Conservation (phyloP, 2,888 invertebrate genomes). For the Bibio marci region DNA sequence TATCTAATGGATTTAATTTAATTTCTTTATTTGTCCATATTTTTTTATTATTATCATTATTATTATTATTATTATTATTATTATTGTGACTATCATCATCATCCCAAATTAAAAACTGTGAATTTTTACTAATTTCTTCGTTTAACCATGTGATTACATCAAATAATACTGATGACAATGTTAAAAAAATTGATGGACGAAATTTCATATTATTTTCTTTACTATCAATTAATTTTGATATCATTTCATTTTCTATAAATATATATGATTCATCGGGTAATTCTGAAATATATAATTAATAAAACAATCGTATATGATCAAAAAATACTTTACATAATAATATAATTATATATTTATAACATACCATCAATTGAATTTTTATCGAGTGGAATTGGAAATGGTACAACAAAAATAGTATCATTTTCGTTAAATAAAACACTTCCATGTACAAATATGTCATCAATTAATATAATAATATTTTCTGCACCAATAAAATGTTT, state of each 20-base stretch:
- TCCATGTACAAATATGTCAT: too few relatives aligned
- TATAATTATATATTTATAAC: background rate
- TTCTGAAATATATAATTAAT: slow-evolving; percentile 15
- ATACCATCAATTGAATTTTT: slow-evolving; percentile 20
- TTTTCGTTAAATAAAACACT: slow-evolving; percentile 23
- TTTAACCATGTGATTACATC: slow-evolving; percentile 24
- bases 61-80: slow-evolving; percentile 17
- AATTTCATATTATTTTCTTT: slow-evolving; percentile 10
- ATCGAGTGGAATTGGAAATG: slow-evolving; percentile 19
- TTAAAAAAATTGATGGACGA: slow-evolving; percentile 22
- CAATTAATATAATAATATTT: too few relatives aligned
- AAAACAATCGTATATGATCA: background rate
- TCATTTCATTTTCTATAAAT: slow-evolving; percentile 25
- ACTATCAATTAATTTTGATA: slow-evolving; percentile 12
- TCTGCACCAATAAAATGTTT: slow-evolving; percentile 14
- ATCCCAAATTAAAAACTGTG: too few relatives aligned
- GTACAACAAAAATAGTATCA: slow-evolving; percentile 25
- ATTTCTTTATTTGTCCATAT: background rate
- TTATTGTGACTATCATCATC: too few relatives aligned
- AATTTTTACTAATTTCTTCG: slow-evolving; percentile 7
- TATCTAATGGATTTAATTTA: background rate
- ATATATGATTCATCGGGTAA: slow-evolving; percentile 23
- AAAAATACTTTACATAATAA: slow-evolving; percentile 1
- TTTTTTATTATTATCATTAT: slow-evolving; percentile 8
- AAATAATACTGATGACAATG: slow-evolving; percentile 21